A percentile compares a stretch with the other conserved stretches of the same genome.
Evolutionary conservation across 2,113 vertebrate genomes (phyloP).

Genomic region (Sarotherodon lohbergeri): DNA sequence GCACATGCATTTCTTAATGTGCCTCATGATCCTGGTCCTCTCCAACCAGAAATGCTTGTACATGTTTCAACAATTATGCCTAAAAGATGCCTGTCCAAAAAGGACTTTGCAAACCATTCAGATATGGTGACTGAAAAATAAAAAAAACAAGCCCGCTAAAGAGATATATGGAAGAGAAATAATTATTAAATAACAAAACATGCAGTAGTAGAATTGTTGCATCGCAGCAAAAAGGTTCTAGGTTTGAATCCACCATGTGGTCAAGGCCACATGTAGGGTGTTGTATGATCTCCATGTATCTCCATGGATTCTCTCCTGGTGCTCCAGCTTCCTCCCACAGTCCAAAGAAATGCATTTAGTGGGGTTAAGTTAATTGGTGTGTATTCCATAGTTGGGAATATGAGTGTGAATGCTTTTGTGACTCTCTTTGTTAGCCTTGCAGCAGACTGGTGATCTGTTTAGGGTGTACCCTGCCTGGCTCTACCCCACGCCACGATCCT

Average conservation of each 20-base stretch:
- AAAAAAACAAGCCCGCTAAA: neutral
- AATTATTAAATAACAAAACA: neutral
- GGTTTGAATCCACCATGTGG: neutral
- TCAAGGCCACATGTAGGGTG: neutral
- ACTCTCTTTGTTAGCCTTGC: neutral
- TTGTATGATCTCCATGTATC: neutral
- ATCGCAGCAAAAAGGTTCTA: neutral
- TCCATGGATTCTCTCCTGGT: rapidly evolving
- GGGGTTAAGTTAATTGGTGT: neutral
- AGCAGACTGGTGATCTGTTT: neutral
- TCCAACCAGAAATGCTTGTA: rapidly evolving
- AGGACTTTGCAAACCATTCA: neutral
- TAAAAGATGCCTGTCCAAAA: neutral
- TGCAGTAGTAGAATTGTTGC: neutral
- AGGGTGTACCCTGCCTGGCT: neutral
- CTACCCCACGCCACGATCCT: neutral
- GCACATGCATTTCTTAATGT: neutral
- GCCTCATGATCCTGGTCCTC: neutral
- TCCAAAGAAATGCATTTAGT: neutral
- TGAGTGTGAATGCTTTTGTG: neutral
- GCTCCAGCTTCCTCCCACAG: neutral
- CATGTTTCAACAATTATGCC: neutral
- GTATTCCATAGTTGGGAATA: neutral
- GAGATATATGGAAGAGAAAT: neutral
- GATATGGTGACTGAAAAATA: neutral